Base-by-base conservation (phyloP, 2,888 invertebrate species). In the Diplazon laetatorius region DNA sequence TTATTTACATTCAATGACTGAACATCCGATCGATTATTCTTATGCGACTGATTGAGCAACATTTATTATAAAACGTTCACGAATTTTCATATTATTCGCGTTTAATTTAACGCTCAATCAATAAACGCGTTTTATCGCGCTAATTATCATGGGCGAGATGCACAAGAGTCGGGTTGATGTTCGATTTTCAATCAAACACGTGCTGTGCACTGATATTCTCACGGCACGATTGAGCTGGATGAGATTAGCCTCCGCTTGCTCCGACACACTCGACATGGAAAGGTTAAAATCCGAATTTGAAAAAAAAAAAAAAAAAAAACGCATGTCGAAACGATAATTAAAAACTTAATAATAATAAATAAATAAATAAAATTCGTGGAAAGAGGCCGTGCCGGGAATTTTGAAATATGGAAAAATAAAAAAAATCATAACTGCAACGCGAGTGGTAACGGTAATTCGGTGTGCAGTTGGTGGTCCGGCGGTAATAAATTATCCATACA, bases 401-500 rank as follows among this genome's bases (percentile, higher is more conserved):
- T n/a, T n/a, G n/a, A n/a, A n/a, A n/a, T n/a, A n/a, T n/a, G n/a
- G n/a, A n/a, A 12, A 25, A 72, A 69, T 55, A 16, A 48, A 37
- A 66, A 70, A 52, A 48, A 76, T n/a, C n/a, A 76, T 66, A 78
- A 81, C 52, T 57, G 18, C 55, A 71, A 6, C 44, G 46, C 48
- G 72, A 69, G 74, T 59, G 50, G 83, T 82, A 80, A 68, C 79
- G 79, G 82, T 85, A 85, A 84, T 83, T 82, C 79, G 79, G 80
- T 84, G 80, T 84, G 75, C 84, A 82, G 86, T 85, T 84, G 83
- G 81, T 78, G 79, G n/a, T n/a, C n/a, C n/a, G 80, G 69, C 80
- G 83, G 80, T 87, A 85, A 89, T 88, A 86, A 87, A 89, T 89
- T 87, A 89, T 82, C 86, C 82, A 76, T 65, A 82, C 62, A 74